Evolutionary conservation across 2,888 invertebrate species (phyloP).

Genomic region (Drosophila niveifrons): DNA sequence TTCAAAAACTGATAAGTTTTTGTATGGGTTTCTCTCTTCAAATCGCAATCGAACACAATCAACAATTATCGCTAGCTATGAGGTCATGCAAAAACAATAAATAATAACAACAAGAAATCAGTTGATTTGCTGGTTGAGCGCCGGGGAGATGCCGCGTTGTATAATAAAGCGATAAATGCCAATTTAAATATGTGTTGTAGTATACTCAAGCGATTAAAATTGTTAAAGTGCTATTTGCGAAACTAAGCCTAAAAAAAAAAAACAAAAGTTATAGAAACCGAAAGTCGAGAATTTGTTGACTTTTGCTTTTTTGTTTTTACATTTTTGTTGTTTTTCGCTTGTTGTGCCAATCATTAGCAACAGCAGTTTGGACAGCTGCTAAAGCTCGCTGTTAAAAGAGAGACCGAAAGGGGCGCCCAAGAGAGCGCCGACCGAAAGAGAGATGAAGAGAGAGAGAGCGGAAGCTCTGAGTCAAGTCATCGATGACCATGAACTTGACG

Average conservation of each 20-base stretch:
- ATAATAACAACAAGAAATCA: slow-evolving; percentile 26
- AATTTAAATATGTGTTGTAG: slow-evolving; percentile 22
- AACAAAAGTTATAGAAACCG: slow-evolving; percentile 53
- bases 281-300: slow-evolving; percentile 55
- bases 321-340: slow-evolving; percentile 5
- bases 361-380: slow-evolving; percentile 39
- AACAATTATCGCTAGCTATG: slow-evolving; percentile 55
- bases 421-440: slow-evolving; percentile 3
- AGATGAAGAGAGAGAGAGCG: slow-evolving; percentile 57
- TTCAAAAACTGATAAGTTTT: slow-evolving; percentile 33
- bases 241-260: slow-evolving; percentile 29
- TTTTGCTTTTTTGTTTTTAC: slow-evolving; percentile 39
- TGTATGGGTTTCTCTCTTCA: slow-evolving; percentile 4
- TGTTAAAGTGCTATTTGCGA: background rate
- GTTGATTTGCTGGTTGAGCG: slow-evolving; percentile 30
- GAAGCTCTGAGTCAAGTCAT: slow-evolving; percentile 52
- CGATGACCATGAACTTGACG: slow-evolving; percentile 81
- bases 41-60: slow-evolving; percentile 27
- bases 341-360: slow-evolving; percentile 42
- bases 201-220: slow-evolving; percentile 21
- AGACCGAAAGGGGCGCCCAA: background rate
- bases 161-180: slow-evolving; percentile 19
- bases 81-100: slow-evolving; percentile 54
- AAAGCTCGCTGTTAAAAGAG: slow-evolving; percentile 20
- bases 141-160: slow-evolving; percentile 28